Conservation (phyloP, 2,113 vertebrate species). For the Catharus bicknelli region DNA sequence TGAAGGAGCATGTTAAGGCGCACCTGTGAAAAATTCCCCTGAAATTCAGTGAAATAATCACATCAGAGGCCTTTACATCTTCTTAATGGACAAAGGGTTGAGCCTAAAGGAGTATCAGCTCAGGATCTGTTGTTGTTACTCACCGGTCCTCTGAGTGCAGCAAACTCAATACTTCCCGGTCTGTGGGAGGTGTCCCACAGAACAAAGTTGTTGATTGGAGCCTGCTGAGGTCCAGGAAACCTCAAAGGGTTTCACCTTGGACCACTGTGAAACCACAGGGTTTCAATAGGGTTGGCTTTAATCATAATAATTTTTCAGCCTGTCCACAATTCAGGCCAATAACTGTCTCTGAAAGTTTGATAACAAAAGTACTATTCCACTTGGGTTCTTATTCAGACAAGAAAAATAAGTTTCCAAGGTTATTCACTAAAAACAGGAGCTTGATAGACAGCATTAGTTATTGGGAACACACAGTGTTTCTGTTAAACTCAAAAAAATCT, state of each 20-base stretch:
- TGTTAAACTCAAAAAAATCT: not conserved
- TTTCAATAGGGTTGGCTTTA: not conserved
- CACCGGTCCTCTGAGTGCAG: not conserved
- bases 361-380: not conserved
- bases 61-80: not conserved
- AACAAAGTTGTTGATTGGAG: accelerated
- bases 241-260: not conserved
- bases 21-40: not conserved
- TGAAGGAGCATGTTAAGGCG: not conserved
- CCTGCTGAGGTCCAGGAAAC: not conserved
- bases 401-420: not conserved
- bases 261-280: not conserved
- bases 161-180: not conserved
- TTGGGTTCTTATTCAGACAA: not conserved
- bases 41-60: not conserved
- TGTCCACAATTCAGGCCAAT: not conserved
- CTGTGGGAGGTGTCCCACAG: not conserved
- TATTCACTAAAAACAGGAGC: not conserved
- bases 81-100: not conserved
- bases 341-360: not conserved
- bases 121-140: not conserved
- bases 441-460: not conserved
- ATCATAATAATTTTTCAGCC: not conserved
- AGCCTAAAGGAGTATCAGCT: not conserved
- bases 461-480: not conserved